These are phyloP conservation scores for Druceiella hillmani DNA, from an alignment of 2,888 invertebrate genomes.

Conservation along the genomic window DNA sequence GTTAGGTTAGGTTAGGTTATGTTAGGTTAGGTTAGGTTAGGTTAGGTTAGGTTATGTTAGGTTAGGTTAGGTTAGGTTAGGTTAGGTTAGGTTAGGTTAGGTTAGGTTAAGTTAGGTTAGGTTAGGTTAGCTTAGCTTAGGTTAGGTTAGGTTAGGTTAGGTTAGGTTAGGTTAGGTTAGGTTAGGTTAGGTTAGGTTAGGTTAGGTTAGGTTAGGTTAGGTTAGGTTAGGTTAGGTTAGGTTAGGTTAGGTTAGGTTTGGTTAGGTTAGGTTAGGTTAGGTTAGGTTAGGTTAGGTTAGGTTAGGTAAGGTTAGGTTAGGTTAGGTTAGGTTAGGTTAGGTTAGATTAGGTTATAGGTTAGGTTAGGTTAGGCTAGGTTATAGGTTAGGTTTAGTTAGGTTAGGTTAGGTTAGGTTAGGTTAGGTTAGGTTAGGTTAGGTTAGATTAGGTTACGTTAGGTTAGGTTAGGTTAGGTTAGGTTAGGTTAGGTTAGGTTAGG, in stretches of 20 bases:
- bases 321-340: conserved; percentile 20
- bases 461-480: too few species aligned
- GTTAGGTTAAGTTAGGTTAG: conserved; percentile 7
- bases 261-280: conserved; percentile 23
- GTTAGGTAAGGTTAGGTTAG: conserved; percentile 25
- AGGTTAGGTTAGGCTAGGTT: conserved; percentile 23
- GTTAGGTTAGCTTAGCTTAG: conserved; percentile 7
- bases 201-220: conserved; percentile 25
- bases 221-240: conserved; percentile 25
- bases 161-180: conserved; percentile 23
- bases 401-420: conserved; percentile 1
- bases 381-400: background rate
- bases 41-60: conserved; percentile 7
- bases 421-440: conserved; percentile 6
- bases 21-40: conserved; percentile 8
- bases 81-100: conserved; percentile 8
- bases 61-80: conserved; percentile 8
- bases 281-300: conserved; percentile 25
- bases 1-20: conserved; percentile 7
- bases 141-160: conserved; percentile 11
- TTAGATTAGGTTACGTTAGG: too few species aligned
- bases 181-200: conserved; percentile 25
- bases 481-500: too few species aligned
- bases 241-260: conserved; percentile 25
- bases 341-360: conserved; percentile 24